phyloP scores from a whole-genome alignment of 2,113 vertebrate genomes.

The Pollachius pollachius region DNA sequence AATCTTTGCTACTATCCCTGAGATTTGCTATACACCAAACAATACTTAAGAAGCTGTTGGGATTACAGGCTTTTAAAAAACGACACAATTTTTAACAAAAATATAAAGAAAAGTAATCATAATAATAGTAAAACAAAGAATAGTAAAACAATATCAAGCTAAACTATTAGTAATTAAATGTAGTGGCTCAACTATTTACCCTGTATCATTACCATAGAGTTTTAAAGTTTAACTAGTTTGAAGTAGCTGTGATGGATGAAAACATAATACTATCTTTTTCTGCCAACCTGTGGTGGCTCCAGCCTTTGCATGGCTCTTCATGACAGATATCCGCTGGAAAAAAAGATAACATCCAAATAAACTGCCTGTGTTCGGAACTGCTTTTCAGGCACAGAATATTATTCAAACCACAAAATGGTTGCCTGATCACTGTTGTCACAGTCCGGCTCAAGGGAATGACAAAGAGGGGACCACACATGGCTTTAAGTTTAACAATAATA shows the following conservation, averaged over 20 bases:
- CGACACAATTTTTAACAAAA: background rate
- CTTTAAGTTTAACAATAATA: too few relatives aligned
- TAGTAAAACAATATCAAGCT: background rate
- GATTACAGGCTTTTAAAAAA: too few relatives aligned
- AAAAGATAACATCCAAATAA: background rate
- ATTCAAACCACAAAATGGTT: background rate
- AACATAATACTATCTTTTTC: too few relatives aligned
- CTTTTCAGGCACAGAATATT: background rate
- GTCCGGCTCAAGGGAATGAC: too few relatives aligned
- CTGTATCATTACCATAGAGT: too few relatives aligned
- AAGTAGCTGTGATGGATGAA: background rate
- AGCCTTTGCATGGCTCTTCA: slow-evolving; percentile 55
- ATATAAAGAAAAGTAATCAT: background rate
- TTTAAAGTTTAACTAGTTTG: background rate
- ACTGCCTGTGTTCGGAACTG: background rate
- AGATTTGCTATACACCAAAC: background rate
- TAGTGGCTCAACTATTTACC: too few relatives aligned
- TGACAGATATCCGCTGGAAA: slow-evolving; percentile 67
- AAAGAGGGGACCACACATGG: too few relatives aligned
- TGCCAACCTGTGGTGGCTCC: slow-evolving; percentile 48
- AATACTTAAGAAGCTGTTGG: background rate
- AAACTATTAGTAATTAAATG: too few relatives aligned
- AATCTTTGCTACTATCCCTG: background rate
- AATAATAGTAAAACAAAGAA: background rate
- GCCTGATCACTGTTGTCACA: too few relatives aligned